Percentiles rank a stretch among this genome's conserved stretches.
Evolutionary conservation across 2,797 vertebrate genomes (phyloP).

Genomic region (Kryptopterus vitreolus): DNA sequence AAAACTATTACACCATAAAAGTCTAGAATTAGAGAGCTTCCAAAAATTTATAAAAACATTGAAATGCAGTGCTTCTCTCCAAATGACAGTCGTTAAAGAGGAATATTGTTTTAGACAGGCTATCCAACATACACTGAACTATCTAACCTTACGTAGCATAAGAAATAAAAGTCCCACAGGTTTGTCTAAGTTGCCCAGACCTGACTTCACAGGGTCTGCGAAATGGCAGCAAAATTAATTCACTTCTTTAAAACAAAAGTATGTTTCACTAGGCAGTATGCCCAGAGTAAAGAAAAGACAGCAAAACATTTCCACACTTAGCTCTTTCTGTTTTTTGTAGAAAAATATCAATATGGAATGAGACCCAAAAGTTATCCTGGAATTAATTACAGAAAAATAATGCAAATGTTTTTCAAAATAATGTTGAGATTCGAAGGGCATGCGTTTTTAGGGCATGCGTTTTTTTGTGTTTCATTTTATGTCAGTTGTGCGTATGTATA

Average conservation of each 20-base stretch:
- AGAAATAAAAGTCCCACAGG: constrained; percentile 29
- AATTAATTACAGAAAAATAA: constrained; percentile 24
- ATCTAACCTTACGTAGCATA: not conserved
- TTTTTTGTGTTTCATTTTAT: too few species aligned
- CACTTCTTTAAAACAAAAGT: constrained; percentile 54
- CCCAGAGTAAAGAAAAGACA: constrained; percentile 52
- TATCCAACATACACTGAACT: constrained; percentile 6
- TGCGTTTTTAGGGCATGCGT: too few species aligned
- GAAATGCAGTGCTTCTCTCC: not conserved
- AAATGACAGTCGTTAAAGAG: constrained; percentile 9
- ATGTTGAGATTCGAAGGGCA: too few species aligned
- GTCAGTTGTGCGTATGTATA: too few species aligned
- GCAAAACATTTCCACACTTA: constrained; percentile 18
- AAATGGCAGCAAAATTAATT: constrained; percentile 57
- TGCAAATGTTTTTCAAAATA: constrained; percentile 27
- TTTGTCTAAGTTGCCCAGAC: constrained; percentile 44
- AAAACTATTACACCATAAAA: not conserved
- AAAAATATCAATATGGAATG: constrained; percentile 38
- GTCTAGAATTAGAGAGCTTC: not conserved
- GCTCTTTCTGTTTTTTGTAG: constrained; percentile 34
- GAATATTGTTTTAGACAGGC: constrained; percentile 6
- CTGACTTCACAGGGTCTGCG: constrained; percentile 37
- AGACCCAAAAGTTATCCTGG: constrained; percentile 20
- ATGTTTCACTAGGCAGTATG: constrained; percentile 53
- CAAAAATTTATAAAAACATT: not conserved